Percentiles rank a stretch among this genome's conserved stretches.
These are phyloP conservation scores for Corythornis cristatus DNA, from an alignment of 2,113 vertebrate species.

Conservation along the genomic window DNA sequence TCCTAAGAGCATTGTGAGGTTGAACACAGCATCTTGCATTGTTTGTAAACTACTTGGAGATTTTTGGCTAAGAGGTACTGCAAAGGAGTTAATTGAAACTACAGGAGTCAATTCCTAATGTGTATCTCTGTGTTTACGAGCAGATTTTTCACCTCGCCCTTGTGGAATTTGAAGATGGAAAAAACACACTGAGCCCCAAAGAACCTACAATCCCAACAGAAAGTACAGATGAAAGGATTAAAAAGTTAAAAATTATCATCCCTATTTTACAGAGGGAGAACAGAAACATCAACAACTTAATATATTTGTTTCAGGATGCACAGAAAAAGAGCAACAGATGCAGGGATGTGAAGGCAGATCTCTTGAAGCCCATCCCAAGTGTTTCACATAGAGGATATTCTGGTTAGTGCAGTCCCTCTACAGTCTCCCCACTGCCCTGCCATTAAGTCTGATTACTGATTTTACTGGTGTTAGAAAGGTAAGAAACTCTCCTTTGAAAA, in stretches of 20 bases:
- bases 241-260: not conserved
- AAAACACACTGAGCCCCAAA: not conserved
- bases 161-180: not conserved
- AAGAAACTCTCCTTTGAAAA: not conserved
- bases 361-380: not conserved
- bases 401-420: not conserved
- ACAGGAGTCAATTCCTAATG: conserved; percentile 5
- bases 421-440: not conserved
- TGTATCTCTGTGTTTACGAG: conserved; percentile 32
- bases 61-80: conserved; percentile 13
- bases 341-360: not conserved
- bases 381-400: not conserved
- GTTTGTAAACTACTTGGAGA: conserved; percentile 14
- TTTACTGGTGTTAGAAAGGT: not conserved
- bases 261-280: not conserved
- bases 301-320: not conserved
- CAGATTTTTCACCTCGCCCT: not conserved
- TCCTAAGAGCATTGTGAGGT: not conserved
- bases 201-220: not conserved
- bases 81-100: conserved; percentile 37
- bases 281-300: not conserved
- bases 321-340: not conserved
- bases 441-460: not conserved
- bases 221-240: not conserved
- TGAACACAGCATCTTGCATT: not conserved